A percentile compares a stretch with the other conserved stretches of the same genome.
Conservation (phyloP, 1,140 invertebrate species). For the Drosophila varians region DNA sequence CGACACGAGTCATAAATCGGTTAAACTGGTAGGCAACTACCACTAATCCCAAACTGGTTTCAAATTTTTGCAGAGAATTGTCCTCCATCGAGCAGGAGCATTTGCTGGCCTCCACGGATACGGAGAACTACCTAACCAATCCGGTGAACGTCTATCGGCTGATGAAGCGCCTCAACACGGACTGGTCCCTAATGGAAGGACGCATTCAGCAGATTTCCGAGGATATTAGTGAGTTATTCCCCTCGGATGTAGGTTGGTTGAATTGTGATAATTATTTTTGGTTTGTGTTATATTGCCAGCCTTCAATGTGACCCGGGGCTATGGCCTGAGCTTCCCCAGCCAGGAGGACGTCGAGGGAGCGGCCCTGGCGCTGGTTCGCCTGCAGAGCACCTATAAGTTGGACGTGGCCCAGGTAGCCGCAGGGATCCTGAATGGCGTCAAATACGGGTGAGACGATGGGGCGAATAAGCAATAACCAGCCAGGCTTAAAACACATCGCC, state of each 20-base stretch:
- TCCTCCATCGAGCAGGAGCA: constrained; percentile 89
- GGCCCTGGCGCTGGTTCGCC: constrained; percentile 94
- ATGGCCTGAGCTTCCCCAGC: constrained; percentile 91
- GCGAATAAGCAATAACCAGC: constrained; percentile 70
- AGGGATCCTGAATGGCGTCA: constrained; percentile 93
- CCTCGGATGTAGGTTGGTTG: background rate
- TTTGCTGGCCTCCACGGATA: constrained; percentile 89
- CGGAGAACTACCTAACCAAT: constrained; percentile 94
- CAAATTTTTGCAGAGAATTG: constrained; percentile 85
- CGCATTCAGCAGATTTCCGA: constrained; percentile 41
- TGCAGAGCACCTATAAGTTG: constrained; percentile 98
- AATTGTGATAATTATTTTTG: background rate
- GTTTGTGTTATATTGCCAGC: constrained; percentile 9
- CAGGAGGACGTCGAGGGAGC: constrained; percentile 96
- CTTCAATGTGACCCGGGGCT: constrained; percentile 84
- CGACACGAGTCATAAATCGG: constrained; percentile 51
- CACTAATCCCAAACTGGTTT: constrained; percentile 45
- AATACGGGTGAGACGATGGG: constrained; percentile 88
- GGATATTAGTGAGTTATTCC: constrained; percentile 27
- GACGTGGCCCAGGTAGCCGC: constrained; percentile 94
- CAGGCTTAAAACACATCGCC: constrained; percentile 63
- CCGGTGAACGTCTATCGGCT: constrained; percentile 98
- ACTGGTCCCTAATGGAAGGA: constrained; percentile 90
- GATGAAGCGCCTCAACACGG: constrained; percentile 96
- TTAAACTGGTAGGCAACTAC: constrained; percentile 60